Conservation (phyloP, 2,113 vertebrate species). For the Marmota flaviventris region DNA sequence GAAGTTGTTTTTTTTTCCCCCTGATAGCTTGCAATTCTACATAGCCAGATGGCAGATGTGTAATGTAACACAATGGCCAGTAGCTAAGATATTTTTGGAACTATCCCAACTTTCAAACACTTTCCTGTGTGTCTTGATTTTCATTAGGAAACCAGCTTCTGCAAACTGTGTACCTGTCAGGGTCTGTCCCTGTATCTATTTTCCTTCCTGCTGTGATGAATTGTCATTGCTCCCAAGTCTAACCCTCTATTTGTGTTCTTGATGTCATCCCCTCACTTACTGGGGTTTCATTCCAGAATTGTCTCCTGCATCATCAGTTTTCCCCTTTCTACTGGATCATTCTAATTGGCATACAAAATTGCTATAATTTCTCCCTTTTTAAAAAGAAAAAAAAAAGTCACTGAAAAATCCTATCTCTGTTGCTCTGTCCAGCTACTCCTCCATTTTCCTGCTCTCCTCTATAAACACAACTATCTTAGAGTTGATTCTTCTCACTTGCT, state of each 20-base stretch:
- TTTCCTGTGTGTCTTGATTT: slow-evolving; percentile 14
- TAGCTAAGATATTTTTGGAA: slow-evolving; percentile 50
- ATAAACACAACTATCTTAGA: neutral
- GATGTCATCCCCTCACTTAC: neutral
- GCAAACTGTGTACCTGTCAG: neutral
- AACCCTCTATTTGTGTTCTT: neutral
- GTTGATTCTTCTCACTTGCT: neutral
- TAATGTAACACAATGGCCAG: neutral
- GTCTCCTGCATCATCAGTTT: neutral
- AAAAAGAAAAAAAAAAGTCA: neutral
- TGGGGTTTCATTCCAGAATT: neutral
- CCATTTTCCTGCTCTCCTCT: neutral
- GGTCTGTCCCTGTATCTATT: neutral
- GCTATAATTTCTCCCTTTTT: neutral
- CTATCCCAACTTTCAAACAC: neutral
- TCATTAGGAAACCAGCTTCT: slow-evolving; percentile 51
- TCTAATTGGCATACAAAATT: neutral
- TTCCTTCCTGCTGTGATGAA: neutral
- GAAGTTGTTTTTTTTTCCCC: neutral
- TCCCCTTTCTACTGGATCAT: neutral
- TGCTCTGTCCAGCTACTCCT: neutral
- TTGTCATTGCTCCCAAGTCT: neutral
- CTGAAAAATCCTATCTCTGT: neutral
- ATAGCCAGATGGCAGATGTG: neutral
- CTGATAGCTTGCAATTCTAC: neutral